These are phyloP conservation scores for Sebastes hopkinsi DNA, from an alignment of 2,797 vertebrate species.

Conservation along the genomic window DNA sequence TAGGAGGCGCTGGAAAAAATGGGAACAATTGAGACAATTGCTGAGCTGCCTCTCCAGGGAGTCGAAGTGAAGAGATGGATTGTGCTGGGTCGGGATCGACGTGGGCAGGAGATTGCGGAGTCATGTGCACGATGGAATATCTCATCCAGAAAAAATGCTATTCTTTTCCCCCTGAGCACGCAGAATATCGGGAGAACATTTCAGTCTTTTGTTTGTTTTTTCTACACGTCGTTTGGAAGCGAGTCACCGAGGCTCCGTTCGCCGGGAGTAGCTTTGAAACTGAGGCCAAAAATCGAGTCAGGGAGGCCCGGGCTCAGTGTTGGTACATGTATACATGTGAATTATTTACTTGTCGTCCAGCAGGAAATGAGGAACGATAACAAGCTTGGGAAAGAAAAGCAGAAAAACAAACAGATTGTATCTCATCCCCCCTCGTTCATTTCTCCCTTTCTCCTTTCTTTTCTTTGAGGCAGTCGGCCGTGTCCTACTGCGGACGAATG, in stretches of 20 bases:
- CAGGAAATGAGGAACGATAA: slow-evolving; percentile 82
- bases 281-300: slow-evolving; percentile 52
- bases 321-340: slow-evolving; percentile 74
- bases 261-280: slow-evolving; percentile 68
- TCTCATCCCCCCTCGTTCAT: slow-evolving; percentile 42
- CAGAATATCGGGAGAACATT: slow-evolving; percentile 51
- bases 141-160: slow-evolving; percentile 54
- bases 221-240: slow-evolving; percentile 52
- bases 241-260: slow-evolving; percentile 39
- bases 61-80: slow-evolving; percentile 59
- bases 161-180: slow-evolving; percentile 17
- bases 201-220: slow-evolving; percentile 60
- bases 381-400: slow-evolving; percentile 82
- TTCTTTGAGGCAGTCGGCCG: slow-evolving; percentile 1
- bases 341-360: slow-evolving; percentile 78
- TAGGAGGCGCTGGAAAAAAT: slow-evolving; percentile 45
- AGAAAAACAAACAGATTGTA: slow-evolving; percentile 79
- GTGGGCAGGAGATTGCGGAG: slow-evolving; percentile 65
- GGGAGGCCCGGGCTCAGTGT: slow-evolving; percentile 60
- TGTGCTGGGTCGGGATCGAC: slow-evolving; percentile 51
- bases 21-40: slow-evolving; percentile 66
- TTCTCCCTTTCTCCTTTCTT: slow-evolving; percentile 41
- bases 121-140: slow-evolving; percentile 64
- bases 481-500: neutral
- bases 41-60: slow-evolving; percentile 62